phyloP scores from a whole-genome alignment of 2,797 vertebrate genomes.

The Lophius americanus region DNA sequence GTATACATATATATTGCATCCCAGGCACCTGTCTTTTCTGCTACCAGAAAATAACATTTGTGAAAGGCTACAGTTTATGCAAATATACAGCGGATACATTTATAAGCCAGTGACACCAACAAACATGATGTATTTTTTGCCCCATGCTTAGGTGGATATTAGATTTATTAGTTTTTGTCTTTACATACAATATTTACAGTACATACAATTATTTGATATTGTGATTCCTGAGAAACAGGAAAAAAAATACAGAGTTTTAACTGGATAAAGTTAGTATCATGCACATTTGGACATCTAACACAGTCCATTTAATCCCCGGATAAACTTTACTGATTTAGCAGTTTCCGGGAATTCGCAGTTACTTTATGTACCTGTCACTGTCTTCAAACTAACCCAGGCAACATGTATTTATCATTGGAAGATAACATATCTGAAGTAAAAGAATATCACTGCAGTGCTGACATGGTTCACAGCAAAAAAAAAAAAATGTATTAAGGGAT shows the following conservation, averaged over 20 bases:
- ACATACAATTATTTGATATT: slow-evolving; percentile 22
- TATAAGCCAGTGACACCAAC: too few relatives aligned
- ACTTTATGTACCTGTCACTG: slow-evolving; percentile 3
- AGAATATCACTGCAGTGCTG: background rate
- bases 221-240: slow-evolving; percentile 9
- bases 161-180: slow-evolving; percentile 31
- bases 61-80: too few relatives aligned
- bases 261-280: slow-evolving; percentile 2
- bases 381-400: background rate
- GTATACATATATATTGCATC: too few relatives aligned
- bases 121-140: too few relatives aligned
- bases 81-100: too few relatives aligned
- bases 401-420: slow-evolving; percentile 5
- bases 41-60: too few relatives aligned
- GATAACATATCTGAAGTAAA: slow-evolving; percentile 8
- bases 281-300: slow-evolving; percentile 19
- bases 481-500: background rate
- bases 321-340: background rate
- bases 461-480: slow-evolving; percentile 13
- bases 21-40: too few relatives aligned
- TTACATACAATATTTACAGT: slow-evolving; percentile 37
- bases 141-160: too few relatives aligned
- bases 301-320: slow-evolving; percentile 1
- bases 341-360: background rate
- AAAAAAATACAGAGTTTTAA: slow-evolving; percentile 2